Evolutionary conservation across 2,113 vertebrate species (phyloP).

Genomic region (Scomber japonicus): DNA sequence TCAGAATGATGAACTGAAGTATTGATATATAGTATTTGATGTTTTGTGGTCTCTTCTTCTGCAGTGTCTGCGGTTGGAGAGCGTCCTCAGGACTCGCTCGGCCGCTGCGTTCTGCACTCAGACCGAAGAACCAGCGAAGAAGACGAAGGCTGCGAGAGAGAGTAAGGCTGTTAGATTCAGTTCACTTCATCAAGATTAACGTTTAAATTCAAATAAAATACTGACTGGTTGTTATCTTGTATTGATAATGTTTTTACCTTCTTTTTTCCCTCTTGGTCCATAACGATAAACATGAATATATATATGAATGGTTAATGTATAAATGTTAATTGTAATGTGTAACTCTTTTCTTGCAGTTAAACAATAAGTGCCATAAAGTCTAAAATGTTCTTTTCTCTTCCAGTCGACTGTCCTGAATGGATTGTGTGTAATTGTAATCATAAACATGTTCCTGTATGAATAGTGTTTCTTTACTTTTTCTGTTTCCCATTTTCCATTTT

Average conservation of each 20-base stretch:
- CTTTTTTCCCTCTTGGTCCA: not conserved
- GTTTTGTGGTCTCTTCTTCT: not conserved
- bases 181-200: not conserved
- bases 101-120: constrained; percentile 77
- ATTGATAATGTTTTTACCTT: not conserved
- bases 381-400: not conserved
- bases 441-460: no score
- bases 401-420: not conserved
- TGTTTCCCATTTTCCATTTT: not conserved
- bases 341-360: constrained; percentile 14
- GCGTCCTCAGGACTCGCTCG: constrained; percentile 64
- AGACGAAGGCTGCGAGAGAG: constrained; percentile 74
- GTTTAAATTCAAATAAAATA: not conserved
- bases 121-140: constrained; percentile 69
- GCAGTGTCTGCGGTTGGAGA: constrained; percentile 78
- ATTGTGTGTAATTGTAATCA: not conserved
- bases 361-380: constrained; percentile 1
- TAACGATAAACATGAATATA: not conserved
- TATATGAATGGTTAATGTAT: not conserved
- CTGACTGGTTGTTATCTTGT: not conserved
- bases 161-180: constrained; percentile 66
- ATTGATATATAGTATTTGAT: no score
- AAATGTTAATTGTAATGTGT: not conserved
- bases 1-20: no score
- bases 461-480: no score